These are phyloP conservation scores for Tenualosa thibaudeaui DNA, from an alignment of 2,797 vertebrate genomes.

Conservation along the genomic window DNA sequence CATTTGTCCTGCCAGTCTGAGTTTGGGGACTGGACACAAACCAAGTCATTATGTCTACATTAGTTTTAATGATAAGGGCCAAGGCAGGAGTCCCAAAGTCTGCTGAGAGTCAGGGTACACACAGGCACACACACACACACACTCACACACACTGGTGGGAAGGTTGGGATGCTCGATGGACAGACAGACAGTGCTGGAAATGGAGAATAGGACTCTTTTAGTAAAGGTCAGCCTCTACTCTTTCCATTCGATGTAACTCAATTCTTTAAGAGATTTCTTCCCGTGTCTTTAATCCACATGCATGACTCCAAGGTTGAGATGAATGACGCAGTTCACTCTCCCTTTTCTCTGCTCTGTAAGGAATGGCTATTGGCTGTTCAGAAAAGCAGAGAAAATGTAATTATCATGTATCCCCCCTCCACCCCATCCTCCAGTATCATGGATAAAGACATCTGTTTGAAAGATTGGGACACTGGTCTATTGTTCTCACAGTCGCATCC, in stretches of 20 bases:
- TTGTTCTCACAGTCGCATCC: conserved; percentile 27
- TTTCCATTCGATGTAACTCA: conserved; percentile 9
- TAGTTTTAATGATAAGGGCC: conserved; percentile 43
- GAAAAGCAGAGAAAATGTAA: conserved; percentile 34
- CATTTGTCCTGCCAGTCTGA: background rate
- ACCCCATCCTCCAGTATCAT: background rate
- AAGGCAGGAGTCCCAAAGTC: conserved; percentile 46
- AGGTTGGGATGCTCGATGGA: no score
- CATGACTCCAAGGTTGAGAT: conserved; percentile 4
- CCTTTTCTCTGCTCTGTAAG: conserved; percentile 10
- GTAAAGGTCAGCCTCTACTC: conserved; percentile 6
- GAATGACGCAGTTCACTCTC: conserved; percentile 29
- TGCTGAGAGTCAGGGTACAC: background rate
- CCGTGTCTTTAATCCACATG: conserved; percentile 33
- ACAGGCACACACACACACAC: background rate
- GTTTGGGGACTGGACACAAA: conserved; percentile 1
- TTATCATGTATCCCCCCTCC: conserved; percentile 11
- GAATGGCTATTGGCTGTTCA: conserved; percentile 24
- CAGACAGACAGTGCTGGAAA: background rate
- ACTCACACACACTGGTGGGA: background rate
- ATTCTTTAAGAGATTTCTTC: conserved; percentile 37
- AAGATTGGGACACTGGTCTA: conserved; percentile 7
- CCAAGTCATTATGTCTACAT: conserved; percentile 18
- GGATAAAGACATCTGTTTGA: conserved; percentile 35
- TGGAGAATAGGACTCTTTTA: conserved; percentile 23